Evolutionary conservation across 1,140 invertebrate species (phyloP), one percentile per base, ranked within the genome.

Genomic region (Ceratoteleas bidentatus): DNA sequence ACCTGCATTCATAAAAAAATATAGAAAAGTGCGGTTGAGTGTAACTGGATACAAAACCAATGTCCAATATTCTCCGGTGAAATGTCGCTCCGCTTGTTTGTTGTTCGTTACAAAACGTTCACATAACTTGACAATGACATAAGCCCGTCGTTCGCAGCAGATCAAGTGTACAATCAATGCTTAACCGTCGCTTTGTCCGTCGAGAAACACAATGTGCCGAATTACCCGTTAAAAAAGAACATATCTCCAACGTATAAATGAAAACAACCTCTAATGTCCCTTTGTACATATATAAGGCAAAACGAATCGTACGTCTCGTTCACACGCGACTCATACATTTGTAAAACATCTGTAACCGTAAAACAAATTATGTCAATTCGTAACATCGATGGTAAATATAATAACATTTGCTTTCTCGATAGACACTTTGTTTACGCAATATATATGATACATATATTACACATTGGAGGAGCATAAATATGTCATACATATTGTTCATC

Each of bases 1-100:
- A 84, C 87, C 84, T 85, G 84, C 85, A 81, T 85, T 58, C 72
- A 82, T 86, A 85, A 87, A 84, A 88, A 88, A 88, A 88, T 87
- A 87, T 89, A 84, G 83, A 86, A 87, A 89, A 86, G 84, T 83
- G 85, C 68, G 68, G 65, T 83, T 73, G 57, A 68, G 43, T 80
- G 70, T 85, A 85, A 88, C 57, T 86, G 84, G 83, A 83, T 87
- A 85, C 24, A 80, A 88, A 87, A 86, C 84, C 84, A 86, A 87
- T 87, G 45, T 70, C 66, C 77, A 85, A 84, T 84, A 47, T 84
- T 77, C 73, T 76, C 69, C 84, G 86, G 78, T 75, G 79, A 84
- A 84, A 82, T 61, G 58, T 85, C 75, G 70, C 72, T 87, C 72
- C 75, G 66, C 15, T 16, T 69, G 49, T 66, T 70, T 73, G 83